Evolutionary conservation across 2,888 invertebrate genomes (phyloP), one percentile per base, ranked within the genome.

Genomic region (Oeneis ivallda): DNA sequence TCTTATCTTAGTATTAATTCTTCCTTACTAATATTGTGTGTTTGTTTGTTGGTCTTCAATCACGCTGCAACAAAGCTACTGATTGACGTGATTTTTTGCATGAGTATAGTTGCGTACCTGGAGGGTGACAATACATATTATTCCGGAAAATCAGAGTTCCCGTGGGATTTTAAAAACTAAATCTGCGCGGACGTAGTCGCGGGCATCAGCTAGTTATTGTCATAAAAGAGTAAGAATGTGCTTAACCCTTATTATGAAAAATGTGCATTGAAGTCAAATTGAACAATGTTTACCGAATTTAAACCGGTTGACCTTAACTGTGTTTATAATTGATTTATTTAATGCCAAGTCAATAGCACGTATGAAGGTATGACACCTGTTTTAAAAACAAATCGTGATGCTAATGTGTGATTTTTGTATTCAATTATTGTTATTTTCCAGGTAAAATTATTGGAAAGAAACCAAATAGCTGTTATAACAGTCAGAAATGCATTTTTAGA

Each of bases 391-490:
- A 61, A 67, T 41, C 66, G 50, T 65, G 43, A 52, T 34, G 13
- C 13, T 45, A 4, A 41, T 60, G 19, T 50, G 26, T n/a, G 11
- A 9, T 13, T 54, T 37, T 45, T 60, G n/a, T 26, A 47, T 47
- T 66, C 64, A 39, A 11, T 32, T 32, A 5, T 26, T 26, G 5
- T 75, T 60, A 74, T 65, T 74, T 88, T 87, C 64, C 77, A 93
- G 93, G 88, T 93, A 37, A 89, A 86, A 77, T 74, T 91, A 41
- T 75, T 93, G 69, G 79, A 87, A 57, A 72, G 79, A 47, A 78
- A 80, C 64, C 83, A 92, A 69, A 88, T 93, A 67, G 85, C 84
- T 2, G 86, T 93, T 7, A 69, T 93, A 15, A 88, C 86, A 17
- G 71, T 92, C 26, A 76, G 76, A 74, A 76, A 88, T 71, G 83